A percentile compares a stretch with the other conserved stretches of the same genome.
Conservation (phyloP, 2,797 vertebrate genomes). For the Mormyrus proboscirostris region DNA sequence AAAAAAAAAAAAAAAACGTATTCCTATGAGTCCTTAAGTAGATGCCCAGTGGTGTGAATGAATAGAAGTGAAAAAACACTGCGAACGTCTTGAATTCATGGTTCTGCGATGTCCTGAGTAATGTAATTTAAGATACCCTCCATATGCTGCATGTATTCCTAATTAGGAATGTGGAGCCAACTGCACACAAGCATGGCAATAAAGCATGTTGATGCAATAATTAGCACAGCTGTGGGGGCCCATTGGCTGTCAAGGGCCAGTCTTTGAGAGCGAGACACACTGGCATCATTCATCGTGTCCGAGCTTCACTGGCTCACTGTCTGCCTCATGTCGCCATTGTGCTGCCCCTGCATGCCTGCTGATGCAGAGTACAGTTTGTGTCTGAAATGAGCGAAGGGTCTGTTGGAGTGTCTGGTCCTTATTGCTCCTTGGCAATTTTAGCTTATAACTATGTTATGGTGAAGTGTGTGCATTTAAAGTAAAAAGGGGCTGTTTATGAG, state of each 20-base stretch:
- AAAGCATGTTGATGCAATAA: slow-evolving; percentile 6
- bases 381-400: not conserved
- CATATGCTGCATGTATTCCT: slow-evolving; percentile 12
- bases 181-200: not conserved
- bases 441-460: not conserved
- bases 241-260: not conserved
- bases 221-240: slow-evolving; percentile 11
- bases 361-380: not conserved
- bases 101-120: not conserved
- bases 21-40: not conserved
- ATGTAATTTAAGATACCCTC: slow-evolving; percentile 8
- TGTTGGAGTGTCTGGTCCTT: not conserved
- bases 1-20: not conserved
- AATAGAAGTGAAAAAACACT: not conserved
- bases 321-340: not conserved
- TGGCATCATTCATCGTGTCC: not conserved
- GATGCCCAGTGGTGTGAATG: not conserved
- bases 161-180: slow-evolving; percentile 2
- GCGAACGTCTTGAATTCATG: not conserved
- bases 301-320: not conserved
- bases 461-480: not conserved
- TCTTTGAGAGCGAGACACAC: not conserved
- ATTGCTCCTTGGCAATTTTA: too few species aligned
- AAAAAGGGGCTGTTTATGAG: not conserved
- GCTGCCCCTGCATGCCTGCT: not conserved